These are phyloP conservation scores for Achlya flavicornis DNA, from an alignment of 2,888 invertebrate genomes.

Conservation along the genomic window DNA sequence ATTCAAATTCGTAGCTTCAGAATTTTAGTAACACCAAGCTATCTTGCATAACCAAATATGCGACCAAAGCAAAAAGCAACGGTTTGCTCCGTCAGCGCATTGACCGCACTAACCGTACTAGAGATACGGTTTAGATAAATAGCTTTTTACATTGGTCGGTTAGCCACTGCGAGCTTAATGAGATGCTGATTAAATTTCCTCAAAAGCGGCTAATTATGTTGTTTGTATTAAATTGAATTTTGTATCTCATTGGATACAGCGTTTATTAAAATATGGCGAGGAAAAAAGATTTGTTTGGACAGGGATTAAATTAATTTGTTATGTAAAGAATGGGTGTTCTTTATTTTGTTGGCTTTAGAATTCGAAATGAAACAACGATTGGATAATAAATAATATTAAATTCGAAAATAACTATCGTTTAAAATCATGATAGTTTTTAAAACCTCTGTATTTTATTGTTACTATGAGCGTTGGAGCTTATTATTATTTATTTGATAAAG, in stretches of 20 bases:
- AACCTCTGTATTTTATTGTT: not conserved
- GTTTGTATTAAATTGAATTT: conserved; percentile 24
- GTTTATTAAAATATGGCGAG: not conserved
- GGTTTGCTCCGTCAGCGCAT: conserved; percentile 34
- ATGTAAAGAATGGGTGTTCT: not conserved
- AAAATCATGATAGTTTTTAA: not conserved
- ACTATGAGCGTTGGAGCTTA: too few relatives aligned
- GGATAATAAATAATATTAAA: not conserved
- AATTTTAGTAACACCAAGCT: not conserved
- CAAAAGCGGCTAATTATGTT: conserved; percentile 32
- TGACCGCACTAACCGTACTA: conserved; percentile 31
- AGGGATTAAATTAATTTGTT: not conserved
- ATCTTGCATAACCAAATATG: conserved; percentile 15
- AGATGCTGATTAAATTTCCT: conserved; percentile 46
- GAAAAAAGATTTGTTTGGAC: not conserved
- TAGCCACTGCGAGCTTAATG: conserved; percentile 42
- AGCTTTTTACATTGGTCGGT: conserved; percentile 42
- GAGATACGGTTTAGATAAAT: conserved; percentile 43
- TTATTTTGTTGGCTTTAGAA: not conserved
- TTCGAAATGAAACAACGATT: not conserved
- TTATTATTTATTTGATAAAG: too few relatives aligned
- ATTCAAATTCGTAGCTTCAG: not conserved
- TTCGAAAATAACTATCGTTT: not conserved
- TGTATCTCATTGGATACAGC: conserved; percentile 1
- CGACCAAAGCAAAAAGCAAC: conserved; percentile 40